phyloP scores from a whole-genome alignment of 2,113 vertebrate genomes.

The Perognathus longimembris region DNA sequence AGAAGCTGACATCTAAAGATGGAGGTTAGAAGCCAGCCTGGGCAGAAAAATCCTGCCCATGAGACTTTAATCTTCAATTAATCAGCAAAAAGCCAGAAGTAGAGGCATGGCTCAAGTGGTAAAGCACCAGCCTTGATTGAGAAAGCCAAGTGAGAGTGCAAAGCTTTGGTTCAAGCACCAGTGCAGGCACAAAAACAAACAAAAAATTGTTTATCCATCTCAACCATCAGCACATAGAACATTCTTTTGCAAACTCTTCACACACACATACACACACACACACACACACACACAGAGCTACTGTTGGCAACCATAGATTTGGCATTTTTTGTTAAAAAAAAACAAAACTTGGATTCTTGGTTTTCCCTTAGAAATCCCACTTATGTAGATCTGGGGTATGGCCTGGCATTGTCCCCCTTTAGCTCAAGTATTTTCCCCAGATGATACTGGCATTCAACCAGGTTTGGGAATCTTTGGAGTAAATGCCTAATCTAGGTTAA shows the following conservation, averaged over 20 bases:
- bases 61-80: too few species aligned
- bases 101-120: too few species aligned
- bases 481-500: conserved; percentile 35
- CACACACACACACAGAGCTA: neutral
- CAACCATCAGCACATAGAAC: neutral
- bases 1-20: too few species aligned
- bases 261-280: neutral
- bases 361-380: conserved; percentile 69
- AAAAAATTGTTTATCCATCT: neutral
- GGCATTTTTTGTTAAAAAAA: conserved; percentile 27
- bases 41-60: too few species aligned
- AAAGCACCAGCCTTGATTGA: too few species aligned
- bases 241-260: neutral
- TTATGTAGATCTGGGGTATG: conserved; percentile 57
- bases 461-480: conserved; percentile 36
- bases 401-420: conserved; percentile 3
- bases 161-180: too few species aligned
- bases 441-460: conserved; percentile 62
- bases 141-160: too few species aligned
- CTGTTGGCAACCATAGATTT: neutral
- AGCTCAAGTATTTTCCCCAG: conserved; percentile 41
- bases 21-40: too few species aligned
- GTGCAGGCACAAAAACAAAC: too few species aligned
- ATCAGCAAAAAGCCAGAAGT: too few species aligned
- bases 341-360: conserved; percentile 32